Percentiles rank a stretch among this genome's conserved stretches.
Evolutionary conservation across 2,113 vertebrate species (phyloP).

Genomic region (Typhlomys cinereus): DNA sequence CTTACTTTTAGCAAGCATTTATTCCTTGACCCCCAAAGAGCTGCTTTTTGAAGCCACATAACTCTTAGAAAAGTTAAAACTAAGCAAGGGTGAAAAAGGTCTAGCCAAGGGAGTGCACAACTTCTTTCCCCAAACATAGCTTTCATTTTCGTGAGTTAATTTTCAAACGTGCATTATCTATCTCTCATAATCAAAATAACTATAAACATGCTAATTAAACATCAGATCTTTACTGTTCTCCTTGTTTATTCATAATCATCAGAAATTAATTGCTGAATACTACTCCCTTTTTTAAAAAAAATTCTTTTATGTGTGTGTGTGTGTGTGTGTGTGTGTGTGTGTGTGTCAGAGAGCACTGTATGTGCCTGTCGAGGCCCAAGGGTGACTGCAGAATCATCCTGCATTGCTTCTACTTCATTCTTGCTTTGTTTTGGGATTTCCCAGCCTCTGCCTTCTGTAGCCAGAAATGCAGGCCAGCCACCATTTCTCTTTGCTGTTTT

Average conservation of each 20-base stretch:
- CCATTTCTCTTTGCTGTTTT: no score
- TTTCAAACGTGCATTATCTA: not conserved
- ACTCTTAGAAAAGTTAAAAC: not conserved
- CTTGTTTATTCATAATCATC: not conserved
- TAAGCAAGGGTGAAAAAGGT: slow-evolving; percentile 5
- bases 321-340: no score
- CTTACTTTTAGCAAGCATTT: not conserved
- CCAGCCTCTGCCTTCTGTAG: no score
- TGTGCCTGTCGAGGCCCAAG: no score
- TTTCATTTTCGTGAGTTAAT: slow-evolving; percentile 12
- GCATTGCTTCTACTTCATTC: no score
- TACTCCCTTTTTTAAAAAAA: not conserved
- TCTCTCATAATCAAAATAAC: not conserved
- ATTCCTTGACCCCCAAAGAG: not conserved
- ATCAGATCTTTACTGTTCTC: not conserved
- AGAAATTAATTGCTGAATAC: not conserved
- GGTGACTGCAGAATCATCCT: no score
- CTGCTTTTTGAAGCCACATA: not conserved
- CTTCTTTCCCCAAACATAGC: not conserved
- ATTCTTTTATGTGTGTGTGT: no score
- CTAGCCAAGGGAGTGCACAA: slow-evolving; percentile 13
- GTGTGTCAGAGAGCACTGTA: no score
- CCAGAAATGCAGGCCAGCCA: no score
- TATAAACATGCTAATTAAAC: not conserved
- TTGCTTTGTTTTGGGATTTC: no score